Conservation (phyloP, 2,113 vertebrate species). For the Mesocricetus auratus region DNA sequence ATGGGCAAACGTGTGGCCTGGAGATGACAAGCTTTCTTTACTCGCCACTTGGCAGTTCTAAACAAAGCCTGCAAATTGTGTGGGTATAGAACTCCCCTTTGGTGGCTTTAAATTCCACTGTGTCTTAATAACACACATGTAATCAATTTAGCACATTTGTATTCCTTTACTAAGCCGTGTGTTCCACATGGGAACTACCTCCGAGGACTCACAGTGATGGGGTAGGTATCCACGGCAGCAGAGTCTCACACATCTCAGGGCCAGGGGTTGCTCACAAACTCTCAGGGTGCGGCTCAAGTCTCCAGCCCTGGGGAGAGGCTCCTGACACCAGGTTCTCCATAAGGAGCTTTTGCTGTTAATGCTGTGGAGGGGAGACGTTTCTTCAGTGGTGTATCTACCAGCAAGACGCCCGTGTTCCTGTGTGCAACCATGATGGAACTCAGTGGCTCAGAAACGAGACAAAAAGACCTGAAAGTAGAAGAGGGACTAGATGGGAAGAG, state of each 20-base stretch:
- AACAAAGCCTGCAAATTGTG: background rate
- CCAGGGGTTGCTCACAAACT: background rate
- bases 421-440: background rate
- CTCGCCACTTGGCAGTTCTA: background rate
- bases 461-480: background rate
- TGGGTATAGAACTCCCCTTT: background rate
- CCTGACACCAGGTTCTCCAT: background rate
- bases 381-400: background rate
- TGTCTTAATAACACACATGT: background rate
- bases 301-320: background rate
- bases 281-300: background rate
- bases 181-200: background rate
- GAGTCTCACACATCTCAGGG: background rate
- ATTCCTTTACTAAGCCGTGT: background rate
- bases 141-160: background rate
- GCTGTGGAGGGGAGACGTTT: background rate
- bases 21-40: background rate
- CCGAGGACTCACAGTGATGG: background rate
- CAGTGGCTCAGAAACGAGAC: background rate
- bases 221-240: fast-evolving
- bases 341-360: background rate
- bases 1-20: background rate
- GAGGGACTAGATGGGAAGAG: background rate
- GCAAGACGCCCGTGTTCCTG: no score
- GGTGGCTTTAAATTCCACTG: background rate